phyloP scores from a whole-genome alignment of 2,888 invertebrate species.

The Drosophila tanythrix region DNA sequence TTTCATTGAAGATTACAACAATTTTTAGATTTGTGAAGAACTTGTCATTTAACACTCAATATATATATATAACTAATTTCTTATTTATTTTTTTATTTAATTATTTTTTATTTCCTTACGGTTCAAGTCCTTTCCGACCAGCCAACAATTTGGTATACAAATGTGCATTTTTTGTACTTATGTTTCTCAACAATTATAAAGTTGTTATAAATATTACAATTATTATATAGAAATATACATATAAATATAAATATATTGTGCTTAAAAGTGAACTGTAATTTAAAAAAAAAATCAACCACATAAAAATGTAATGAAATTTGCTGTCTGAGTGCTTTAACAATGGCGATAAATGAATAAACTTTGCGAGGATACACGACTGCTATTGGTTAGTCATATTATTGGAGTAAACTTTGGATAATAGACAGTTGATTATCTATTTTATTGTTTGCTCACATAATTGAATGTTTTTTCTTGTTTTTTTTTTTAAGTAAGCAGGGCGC shows the following conservation, averaged over 20 bases:
- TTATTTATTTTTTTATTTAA: not conserved
- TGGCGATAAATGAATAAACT: conserved; percentile 38
- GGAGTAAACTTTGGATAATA: conserved; percentile 1
- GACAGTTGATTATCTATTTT: conserved; percentile 51
- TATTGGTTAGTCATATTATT: conserved; percentile 31
- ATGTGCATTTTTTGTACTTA: not conserved
- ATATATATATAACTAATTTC: not conserved
- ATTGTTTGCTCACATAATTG: conserved; percentile 75
- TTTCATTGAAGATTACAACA: not conserved
- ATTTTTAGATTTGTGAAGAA: not conserved
- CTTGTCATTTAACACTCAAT: accelerated
- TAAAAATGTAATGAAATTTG: not conserved
- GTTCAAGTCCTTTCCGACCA: no score
- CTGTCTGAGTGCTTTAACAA: conserved; percentile 27
- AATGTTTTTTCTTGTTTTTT: conserved; percentile 49
- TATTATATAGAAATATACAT: not conserved
- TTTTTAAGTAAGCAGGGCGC: conserved; percentile 18
- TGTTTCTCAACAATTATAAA: not conserved
- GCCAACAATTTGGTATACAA: no score
- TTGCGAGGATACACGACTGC: conserved; percentile 2
- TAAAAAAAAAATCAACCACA: not conserved
- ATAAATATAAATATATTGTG: not conserved
- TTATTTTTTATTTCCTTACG: not conserved
- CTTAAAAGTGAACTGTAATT: not conserved
- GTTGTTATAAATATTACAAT: not conserved